A percentile compares a stretch with the other conserved stretches of the same genome.
Conservation (phyloP, 2,113 vertebrate genomes). For the Glaucidium brasilianum region DNA sequence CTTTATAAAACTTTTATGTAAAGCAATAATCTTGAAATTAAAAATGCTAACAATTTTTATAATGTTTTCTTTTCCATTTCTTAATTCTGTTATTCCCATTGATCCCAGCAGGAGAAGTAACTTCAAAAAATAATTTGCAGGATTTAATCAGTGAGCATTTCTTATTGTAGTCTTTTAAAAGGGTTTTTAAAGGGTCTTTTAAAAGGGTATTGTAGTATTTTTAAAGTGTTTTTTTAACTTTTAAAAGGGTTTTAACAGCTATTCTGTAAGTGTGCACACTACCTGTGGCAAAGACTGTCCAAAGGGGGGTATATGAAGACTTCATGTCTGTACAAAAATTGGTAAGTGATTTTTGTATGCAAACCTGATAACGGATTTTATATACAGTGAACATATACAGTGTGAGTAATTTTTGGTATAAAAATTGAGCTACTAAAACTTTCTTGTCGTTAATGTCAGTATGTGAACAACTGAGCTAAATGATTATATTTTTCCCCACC, state of each 20-base stretch:
- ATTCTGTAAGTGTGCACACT: rapidly evolving
- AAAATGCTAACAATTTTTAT: neutral
- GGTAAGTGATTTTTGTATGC: neutral
- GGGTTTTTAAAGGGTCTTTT: too few relatives aligned
- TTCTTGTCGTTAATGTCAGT: neutral
- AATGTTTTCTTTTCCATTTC: neutral
- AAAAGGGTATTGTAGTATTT: too few relatives aligned
- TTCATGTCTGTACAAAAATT: neutral
- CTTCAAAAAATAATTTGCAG: neutral
- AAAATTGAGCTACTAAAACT: neutral
- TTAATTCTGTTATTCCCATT: neutral
- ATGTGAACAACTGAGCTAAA: neutral
- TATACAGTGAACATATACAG: neutral
- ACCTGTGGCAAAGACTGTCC: neutral
- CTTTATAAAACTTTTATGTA: neutral
- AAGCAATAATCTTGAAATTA: neutral
- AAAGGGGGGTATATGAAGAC: neutral
- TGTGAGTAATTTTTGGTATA: neutral
- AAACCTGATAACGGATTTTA: neutral
- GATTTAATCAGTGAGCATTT: neutral
- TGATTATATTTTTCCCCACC: neutral
- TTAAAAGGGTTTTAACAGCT: neutral
- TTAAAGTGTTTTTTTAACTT: neutral
- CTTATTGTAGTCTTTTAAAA: neutral
- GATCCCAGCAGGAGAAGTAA: neutral